These are phyloP conservation scores for Romanogobio albipinnatus DNA, from an alignment of 2,113 vertebrate genomes.

Conservation along the genomic window DNA sequence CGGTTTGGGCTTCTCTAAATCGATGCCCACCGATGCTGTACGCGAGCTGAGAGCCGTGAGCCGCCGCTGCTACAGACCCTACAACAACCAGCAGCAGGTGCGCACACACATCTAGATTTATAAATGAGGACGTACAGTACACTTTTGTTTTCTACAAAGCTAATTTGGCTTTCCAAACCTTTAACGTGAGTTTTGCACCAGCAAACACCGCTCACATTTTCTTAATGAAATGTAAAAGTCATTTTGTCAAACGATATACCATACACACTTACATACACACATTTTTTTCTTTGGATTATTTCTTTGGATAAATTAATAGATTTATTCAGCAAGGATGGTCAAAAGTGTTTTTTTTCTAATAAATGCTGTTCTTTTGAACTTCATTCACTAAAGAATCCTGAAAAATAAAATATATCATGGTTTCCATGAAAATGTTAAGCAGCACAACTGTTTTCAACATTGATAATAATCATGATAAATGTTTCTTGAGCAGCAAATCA, in stretches of 20 bases:
- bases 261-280: background rate
- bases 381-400: background rate
- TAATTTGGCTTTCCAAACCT: background rate
- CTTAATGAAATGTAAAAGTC: background rate
- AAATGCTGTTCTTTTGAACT: background rate
- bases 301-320: background rate
- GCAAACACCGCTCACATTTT: background rate
- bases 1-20: constrained; percentile 82
- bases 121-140: background rate
- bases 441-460: background rate
- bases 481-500: background rate
- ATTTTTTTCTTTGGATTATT: background rate
- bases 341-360: background rate
- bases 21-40: constrained; percentile 80
- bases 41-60: constrained; percentile 77
- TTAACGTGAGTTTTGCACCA: background rate
- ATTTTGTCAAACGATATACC: background rate
- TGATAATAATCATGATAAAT: background rate
- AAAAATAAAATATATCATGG: background rate
- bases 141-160: background rate
- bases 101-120: background rate
- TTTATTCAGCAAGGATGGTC: background rate
- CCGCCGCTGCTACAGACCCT: constrained; percentile 79
- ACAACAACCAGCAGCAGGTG: constrained; percentile 64
- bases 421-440: background rate